Evolutionary conservation across 2,797 vertebrate genomes (phyloP).

Genomic region (Betta splendens): DNA sequence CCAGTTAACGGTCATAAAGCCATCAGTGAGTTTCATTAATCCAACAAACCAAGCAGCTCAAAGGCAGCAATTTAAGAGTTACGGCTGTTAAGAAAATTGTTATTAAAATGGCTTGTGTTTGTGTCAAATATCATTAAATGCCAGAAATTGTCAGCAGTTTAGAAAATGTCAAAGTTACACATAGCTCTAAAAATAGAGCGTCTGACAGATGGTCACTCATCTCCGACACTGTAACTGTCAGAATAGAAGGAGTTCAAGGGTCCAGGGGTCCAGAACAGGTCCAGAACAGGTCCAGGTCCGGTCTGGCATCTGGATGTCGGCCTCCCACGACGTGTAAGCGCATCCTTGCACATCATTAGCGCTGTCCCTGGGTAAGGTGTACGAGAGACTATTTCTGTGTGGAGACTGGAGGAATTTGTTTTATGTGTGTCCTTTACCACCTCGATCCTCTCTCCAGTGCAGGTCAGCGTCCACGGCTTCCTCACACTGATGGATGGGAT

Average conservation of each 20-base stretch:
- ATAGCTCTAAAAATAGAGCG: constrained; percentile 42
- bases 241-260: constrained; percentile 41
- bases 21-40: constrained; percentile 44
- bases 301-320: constrained; percentile 24
- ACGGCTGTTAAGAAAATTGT: constrained; percentile 40
- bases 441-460: constrained; percentile 13
- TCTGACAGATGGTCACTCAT: constrained; percentile 49
- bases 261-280: constrained; percentile 40
- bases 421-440: constrained; percentile 36
- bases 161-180: constrained; percentile 33
- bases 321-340: constrained; percentile 23
- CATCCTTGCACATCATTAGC: constrained; percentile 25
- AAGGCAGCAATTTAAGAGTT: too few species aligned
- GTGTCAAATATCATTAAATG: constrained; percentile 4
- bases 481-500: constrained; percentile 30
- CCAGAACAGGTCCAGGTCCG: constrained; percentile 26
- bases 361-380: constrained; percentile 39
- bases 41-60: constrained; percentile 47
- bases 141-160: constrained; percentile 1
- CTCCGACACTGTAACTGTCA: constrained; percentile 44
- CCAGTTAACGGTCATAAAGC: constrained; percentile 38
- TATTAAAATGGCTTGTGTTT: constrained; percentile 29
- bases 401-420: constrained; percentile 19
- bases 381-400: constrained; percentile 55
- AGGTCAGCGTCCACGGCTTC: constrained; percentile 6